Percentiles rank a stretch among this genome's conserved stretches.
Conservation (phyloP, 2,888 invertebrate genomes). For the Stenoptilia bipunctidactyla region DNA sequence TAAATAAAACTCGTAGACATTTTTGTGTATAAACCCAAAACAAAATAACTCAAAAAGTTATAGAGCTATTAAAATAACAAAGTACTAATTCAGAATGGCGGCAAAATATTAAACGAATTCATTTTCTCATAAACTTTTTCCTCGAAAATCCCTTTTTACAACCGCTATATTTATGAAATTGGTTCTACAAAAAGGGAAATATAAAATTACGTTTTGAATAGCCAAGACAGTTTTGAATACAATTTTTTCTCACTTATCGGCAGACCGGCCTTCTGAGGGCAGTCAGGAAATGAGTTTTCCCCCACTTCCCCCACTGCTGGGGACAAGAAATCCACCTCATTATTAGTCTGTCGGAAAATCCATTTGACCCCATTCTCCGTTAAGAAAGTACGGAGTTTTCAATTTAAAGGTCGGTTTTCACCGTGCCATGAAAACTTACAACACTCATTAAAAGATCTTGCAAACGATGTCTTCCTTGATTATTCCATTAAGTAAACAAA, state of each 20-base stretch:
- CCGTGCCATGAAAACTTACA: not conserved
- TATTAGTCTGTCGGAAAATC: conserved; percentile 42
- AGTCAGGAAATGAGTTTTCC: conserved; percentile 63
- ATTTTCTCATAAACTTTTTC: too few relatives aligned
- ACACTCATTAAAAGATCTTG: too few relatives aligned
- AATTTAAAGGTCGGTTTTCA: not conserved
- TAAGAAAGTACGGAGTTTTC: conserved; percentile 14
- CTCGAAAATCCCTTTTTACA: too few relatives aligned
- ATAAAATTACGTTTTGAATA: conserved; percentile 41
- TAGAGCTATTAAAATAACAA: too few relatives aligned
- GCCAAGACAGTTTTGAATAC: conserved; percentile 40
- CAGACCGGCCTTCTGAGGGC: conserved; percentile 46
- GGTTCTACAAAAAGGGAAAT: conserved; percentile 27
- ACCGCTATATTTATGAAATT: conserved; percentile 13
- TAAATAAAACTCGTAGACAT: too few relatives aligned
- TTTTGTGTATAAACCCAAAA: conserved; percentile 1
- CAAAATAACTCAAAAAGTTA: not conserved
- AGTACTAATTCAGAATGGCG: too few relatives aligned
- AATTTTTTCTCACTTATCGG: conserved; percentile 56
- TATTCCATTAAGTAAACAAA: too few relatives aligned
- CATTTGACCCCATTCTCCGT: conserved; percentile 28
- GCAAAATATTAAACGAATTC: too few relatives aligned
- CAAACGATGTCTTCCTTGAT: too few relatives aligned
- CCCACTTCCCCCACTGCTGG: conserved; percentile 19
- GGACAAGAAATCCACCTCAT: conserved; percentile 46